These are phyloP conservation scores for Cydia splendana DNA, from an alignment of 1,140 invertebrate species.

Conservation along the genomic window DNA sequence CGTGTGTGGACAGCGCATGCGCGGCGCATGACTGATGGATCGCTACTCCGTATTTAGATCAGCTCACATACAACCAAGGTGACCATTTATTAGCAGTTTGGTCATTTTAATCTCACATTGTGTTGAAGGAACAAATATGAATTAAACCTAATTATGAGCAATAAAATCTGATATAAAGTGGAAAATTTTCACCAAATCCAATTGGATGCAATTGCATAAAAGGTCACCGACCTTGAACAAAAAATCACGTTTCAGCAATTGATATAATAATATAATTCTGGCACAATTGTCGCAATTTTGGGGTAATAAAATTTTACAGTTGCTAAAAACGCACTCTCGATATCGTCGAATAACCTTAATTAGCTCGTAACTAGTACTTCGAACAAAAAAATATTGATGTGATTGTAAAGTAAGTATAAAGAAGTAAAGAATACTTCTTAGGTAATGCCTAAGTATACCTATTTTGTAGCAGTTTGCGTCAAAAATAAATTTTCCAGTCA, in stretches of 20 bases:
- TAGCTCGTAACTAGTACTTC: not conserved
- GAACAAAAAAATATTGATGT: too few relatives aligned
- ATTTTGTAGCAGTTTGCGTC: too few relatives aligned
- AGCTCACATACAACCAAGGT: constrained; percentile 7
- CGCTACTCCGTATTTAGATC: constrained; percentile 28
- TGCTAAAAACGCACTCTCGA: constrained; percentile 45
- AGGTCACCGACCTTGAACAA: constrained; percentile 43
- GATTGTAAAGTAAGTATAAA: too few relatives aligned
- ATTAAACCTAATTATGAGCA: constrained; percentile 48
- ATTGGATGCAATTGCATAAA: constrained; percentile 37
- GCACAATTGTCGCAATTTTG: constrained; percentile 55
- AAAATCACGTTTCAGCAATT: constrained; percentile 47
- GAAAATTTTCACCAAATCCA: constrained; percentile 41
- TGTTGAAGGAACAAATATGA: constrained; percentile 31
- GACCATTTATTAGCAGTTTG: constrained; percentile 1
- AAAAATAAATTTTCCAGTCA: too few relatives aligned
- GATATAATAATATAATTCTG: constrained; percentile 49
- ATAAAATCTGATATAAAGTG: constrained; percentile 43
- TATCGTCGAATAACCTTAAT: not conserved
- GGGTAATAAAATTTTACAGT: constrained; percentile 70
- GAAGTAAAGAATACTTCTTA: too few relatives aligned
- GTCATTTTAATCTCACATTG: not conserved
- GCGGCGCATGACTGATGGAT: constrained; percentile 56
- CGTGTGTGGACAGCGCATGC: constrained; percentile 60
- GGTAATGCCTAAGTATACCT: too few relatives aligned